Evolutionary conservation across 1,140 invertebrate species (phyloP), one percentile per base, ranked within the genome.

Genomic region (Nephila pilipes): DNA sequence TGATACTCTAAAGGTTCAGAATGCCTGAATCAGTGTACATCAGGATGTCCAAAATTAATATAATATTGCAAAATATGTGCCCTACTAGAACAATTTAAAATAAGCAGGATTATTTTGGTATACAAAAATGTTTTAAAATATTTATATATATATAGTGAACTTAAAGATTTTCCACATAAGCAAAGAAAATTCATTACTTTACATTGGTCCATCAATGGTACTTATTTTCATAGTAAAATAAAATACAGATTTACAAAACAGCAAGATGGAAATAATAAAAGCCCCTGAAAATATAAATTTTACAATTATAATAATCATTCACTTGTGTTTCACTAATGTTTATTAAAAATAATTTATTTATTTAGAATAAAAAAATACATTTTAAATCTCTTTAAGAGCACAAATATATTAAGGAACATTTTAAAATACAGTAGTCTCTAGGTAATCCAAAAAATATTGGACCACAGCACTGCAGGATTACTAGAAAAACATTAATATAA

Each of bases 181-280:
- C 32, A 75, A 20, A 36, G 32, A 32, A 32, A 75, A 75, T 32
- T 75, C 32, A 75, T 32, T 32, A 36, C 20, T 85, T 92, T 18
- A 92, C 8, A 92, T 46, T 54, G 90, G 90, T 54, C 90, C 90
- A 36, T 98, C 97, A 95, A 98, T 98, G 90, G 96, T 96, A 96
- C 98, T 98, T 65, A 98, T 97, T 96, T 98, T 98, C 97, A 99
- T 98, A 85, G 97, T 97, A 96, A 97, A 98, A 95, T 98, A 98
- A 95, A 98, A 98, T 94, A 98, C 96, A 94, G 98, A 97, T 94
- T 98, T 97, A 92, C 97, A 97, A 90, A 98, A 96, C 80, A 98
- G 96, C 69, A 97, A 95, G 29, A 97, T 94, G 20, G 97, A 97
- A 88, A 98, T 94, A 18, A 98, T 94, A 96, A 98, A 98, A 55